These are phyloP conservation scores for Nomada goodeniana DNA, from an alignment of 2,888 invertebrate species.

Conservation along the genomic window DNA sequence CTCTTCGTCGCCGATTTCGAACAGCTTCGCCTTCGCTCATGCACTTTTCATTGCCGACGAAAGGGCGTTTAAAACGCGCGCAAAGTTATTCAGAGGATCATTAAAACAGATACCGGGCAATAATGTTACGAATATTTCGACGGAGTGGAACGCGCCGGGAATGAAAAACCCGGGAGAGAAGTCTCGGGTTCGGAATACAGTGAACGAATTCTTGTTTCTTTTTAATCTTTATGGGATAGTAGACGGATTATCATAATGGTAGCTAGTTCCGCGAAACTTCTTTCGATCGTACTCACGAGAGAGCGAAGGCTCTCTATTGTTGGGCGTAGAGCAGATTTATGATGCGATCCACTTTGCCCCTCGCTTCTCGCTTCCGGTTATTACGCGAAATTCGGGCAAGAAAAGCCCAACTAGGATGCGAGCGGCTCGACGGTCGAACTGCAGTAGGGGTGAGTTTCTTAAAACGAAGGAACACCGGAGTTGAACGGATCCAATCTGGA, in stretches of 20 bases:
- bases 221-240: slow-evolving; percentile 44
- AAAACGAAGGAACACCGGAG: slow-evolving; percentile 32
- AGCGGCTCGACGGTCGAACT: not conserved
- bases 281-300: slow-evolving; percentile 58
- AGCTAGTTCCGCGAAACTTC: slow-evolving; percentile 65
- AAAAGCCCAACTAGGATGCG: slow-evolving; percentile 61
- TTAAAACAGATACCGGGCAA: slow-evolving; percentile 2
- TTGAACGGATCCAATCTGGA: slow-evolving; percentile 59
- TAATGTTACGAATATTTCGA: not conserved
- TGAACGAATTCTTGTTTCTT: slow-evolving; percentile 29
- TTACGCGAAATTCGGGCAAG: slow-evolving; percentile 71
- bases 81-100: not conserved
- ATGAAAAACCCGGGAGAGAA: not conserved
- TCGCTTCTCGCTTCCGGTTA: slow-evolving; percentile 69
- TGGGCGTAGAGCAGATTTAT: slow-evolving; percentile 64
- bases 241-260: slow-evolving; percentile 64
- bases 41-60: not conserved
- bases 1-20: not conserved
- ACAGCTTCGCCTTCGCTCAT: not conserved
- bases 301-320: slow-evolving; percentile 61
- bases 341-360: slow-evolving; percentile 65
- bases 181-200: slow-evolving; percentile 35
- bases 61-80: not conserved
- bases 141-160: not conserved
- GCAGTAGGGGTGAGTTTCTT: slow-evolving; percentile 27